A percentile compares a stretch with the other conserved stretches of the same genome.
phyloP scores from a whole-genome alignment of 2,113 vertebrate species.

The Nothoprocta perdicaria region DNA sequence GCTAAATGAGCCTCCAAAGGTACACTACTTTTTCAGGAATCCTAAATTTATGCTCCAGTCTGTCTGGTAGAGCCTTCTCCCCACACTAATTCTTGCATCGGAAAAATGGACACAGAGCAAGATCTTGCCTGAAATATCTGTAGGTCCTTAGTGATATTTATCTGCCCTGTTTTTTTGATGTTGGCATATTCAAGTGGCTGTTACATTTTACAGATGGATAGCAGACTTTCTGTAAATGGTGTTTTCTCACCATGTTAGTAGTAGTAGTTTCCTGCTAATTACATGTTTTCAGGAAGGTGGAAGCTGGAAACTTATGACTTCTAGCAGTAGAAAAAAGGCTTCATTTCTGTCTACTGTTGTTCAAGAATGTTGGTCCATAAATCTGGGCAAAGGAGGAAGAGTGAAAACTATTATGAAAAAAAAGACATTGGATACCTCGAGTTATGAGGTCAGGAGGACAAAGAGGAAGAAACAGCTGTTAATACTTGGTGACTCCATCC shows the following conservation, averaged over 20 bases:
- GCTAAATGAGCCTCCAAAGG: background rate
- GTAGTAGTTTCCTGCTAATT: background rate
- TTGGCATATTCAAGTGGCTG: background rate
- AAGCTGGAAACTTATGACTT: background rate
- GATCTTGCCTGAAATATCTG: background rate
- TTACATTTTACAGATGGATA: background rate
- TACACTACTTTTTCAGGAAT: background rate
- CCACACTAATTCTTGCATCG: background rate
- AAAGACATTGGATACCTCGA: background rate
- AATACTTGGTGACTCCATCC: background rate
- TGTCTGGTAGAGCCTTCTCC: background rate
- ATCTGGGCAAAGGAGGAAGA: background rate
- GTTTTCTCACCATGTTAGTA: background rate
- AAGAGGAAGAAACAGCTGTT: background rate
- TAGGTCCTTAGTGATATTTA: background rate
- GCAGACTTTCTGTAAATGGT: background rate
- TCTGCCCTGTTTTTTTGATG: background rate
- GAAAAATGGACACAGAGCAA: background rate
- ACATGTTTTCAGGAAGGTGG: background rate
- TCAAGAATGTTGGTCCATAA: background rate
- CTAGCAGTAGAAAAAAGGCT: background rate
- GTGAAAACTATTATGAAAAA: background rate
- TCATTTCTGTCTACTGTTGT: background rate
- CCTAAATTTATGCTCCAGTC: background rate
- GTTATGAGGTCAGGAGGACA: background rate